Base-by-base conservation (phyloP, 2,888 invertebrate species). In the Cyaniris semiargus region DNA sequence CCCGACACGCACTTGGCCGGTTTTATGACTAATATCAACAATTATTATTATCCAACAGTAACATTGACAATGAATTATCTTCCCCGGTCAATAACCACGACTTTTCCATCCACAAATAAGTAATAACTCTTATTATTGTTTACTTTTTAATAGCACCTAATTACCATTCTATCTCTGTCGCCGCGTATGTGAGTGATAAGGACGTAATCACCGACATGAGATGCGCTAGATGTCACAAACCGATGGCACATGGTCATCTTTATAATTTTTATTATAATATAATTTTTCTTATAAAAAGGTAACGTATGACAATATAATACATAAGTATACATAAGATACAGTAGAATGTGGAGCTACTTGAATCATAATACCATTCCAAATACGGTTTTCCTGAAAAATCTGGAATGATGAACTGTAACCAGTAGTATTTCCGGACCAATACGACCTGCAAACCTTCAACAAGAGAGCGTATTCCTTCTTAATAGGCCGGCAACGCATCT, bases 121-220 rank as follows among this genome's bases (percentile, higher is more conserved):
- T 66, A 66, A 66, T 66, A 31, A 31, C 66, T 66, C 23, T 34
- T 71, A 71, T 21, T 71, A 71, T 21, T 71, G 71, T 38, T 38
- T 10, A 38, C 34, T 71, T 13, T 38, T 71, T 38, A 71, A 21
- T 71, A 71, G 38, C 10, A 21, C 34, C 34, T 38, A 71, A 38
- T 71, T 38, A 38, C 1, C 38, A 71, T 71, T 38, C 71, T n/a
- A 2, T 38, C 38, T 71, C 66, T 66, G 27, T 66, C 27, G 18
- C 66, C 6, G 6, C 27, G 66, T n/a, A 38, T 71, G 34, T 71
- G 71, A 38, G 71, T 71, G 71, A 71, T 71, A 71, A 71, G 71
- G 71, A 71, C 71, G 38, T 71, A 38, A 34, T 71, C 34, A 38
- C 21, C 38, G 38, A 8, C 38, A 15, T 38, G 18, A 38, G 71